Percentiles rank a stretch among this genome's conserved stretches.
Evolutionary conservation across 2,797 vertebrate genomes (phyloP).

Genomic region (Borostomias antarcticus): DNA sequence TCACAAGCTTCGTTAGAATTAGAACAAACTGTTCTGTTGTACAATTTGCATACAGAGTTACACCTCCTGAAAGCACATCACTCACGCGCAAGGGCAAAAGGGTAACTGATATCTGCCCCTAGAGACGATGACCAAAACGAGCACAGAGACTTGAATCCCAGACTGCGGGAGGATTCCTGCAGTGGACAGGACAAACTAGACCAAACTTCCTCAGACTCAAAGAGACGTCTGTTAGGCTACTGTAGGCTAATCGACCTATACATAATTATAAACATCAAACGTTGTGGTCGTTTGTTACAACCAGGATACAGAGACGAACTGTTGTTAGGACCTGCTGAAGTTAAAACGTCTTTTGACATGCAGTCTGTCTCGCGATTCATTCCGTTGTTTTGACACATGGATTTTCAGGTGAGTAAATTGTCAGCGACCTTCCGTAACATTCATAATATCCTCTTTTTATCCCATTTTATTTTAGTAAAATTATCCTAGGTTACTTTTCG

Average conservation of each 20-base stretch:
- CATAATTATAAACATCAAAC: neutral
- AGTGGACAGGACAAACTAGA: neutral
- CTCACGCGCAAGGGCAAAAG: constrained; percentile 49
- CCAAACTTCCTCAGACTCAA: constrained; percentile 7
- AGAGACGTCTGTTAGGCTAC: no score
- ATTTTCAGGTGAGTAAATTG: neutral
- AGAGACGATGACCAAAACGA: constrained; percentile 40
- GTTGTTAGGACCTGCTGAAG: no score
- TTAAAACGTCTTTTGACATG: no score
- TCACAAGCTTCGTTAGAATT: neutral
- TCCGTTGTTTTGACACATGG: neutral
- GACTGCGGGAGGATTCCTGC: neutral
- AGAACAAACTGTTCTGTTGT: neutral
- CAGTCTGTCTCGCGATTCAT: no score
- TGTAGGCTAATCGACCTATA: no score
- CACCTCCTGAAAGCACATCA: neutral
- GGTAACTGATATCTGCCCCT: constrained; percentile 52
- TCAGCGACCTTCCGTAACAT: neutral
- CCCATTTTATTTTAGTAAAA: no score
- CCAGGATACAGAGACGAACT: no score
- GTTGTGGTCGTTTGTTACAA: no score
- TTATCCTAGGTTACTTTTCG: no score
- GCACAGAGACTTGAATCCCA: constrained; percentile 37
- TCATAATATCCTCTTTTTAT: no score
- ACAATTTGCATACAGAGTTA: constrained; percentile 4